phyloP scores from a whole-genome alignment of 2,888 invertebrate genomes.

The Drymonia ruficornis region DNA sequence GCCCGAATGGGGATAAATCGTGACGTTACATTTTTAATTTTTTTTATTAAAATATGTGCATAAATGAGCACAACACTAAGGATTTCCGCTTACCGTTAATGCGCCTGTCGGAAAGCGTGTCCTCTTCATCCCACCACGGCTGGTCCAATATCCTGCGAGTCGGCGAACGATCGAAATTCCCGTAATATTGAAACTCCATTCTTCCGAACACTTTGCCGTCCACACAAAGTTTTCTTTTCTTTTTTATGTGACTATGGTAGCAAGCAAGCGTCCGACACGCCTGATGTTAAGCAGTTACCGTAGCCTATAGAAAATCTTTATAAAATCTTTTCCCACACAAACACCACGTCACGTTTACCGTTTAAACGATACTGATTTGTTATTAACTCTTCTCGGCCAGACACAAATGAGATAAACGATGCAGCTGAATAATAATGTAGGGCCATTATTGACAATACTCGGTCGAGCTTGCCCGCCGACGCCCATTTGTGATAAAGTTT shows the following conservation, averaged over 20 bases:
- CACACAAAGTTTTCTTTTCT: conserved; percentile 38
- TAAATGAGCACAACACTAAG: not conserved
- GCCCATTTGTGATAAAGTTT: conserved; percentile 25
- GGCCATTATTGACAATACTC: conserved; percentile 51
- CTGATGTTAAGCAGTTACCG: no score
- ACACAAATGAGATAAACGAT: conserved; percentile 71
- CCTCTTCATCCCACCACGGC: conserved; percentile 80
- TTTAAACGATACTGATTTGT: conserved; percentile 71
- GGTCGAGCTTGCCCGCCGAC: conserved; percentile 28
- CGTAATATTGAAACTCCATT: conserved; percentile 80
- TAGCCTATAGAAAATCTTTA: no score
- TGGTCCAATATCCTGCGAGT: conserved; percentile 63
- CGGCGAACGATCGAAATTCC: conserved; percentile 65
- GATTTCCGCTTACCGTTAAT: conserved; percentile 65
- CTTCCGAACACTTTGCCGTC: conserved; percentile 27
- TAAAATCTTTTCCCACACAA: conserved; percentile 41
- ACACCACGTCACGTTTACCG: conserved; percentile 63
- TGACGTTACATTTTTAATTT: no score
- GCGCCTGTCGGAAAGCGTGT: conserved; percentile 72
- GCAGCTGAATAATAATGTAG: conserved; percentile 58
- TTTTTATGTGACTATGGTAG: no score
- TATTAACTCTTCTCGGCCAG: conserved; percentile 61
- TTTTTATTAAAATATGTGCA: not conserved
- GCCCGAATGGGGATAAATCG: no score
- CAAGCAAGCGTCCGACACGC: no score